Percentiles rank a stretch among this genome's conserved stretches.
phyloP scores from a whole-genome alignment of 2,113 vertebrate species.

The Brachionichthys hirsutus region DNA sequence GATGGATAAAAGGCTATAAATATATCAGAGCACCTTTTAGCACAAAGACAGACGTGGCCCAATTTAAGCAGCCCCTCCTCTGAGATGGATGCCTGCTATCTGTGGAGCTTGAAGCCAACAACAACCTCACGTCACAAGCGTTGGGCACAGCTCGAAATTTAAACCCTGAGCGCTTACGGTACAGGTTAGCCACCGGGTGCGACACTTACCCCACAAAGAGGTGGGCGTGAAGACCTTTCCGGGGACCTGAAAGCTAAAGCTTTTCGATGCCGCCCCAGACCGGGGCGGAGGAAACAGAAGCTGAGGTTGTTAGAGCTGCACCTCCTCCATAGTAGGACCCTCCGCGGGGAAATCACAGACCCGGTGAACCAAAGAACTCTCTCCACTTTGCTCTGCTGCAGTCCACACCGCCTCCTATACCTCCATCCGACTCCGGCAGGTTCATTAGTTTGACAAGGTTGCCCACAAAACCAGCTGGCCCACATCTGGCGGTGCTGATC shows the following conservation, averaged over 20 bases:
- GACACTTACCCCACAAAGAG: neutral
- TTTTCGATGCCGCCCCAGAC: conserved; percentile 35
- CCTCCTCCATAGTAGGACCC: conserved; percentile 42
- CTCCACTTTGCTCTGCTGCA: conserved; percentile 36
- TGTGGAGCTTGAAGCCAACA: neutral
- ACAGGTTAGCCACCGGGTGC: neutral
- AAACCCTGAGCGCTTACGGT: neutral
- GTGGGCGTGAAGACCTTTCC: neutral
- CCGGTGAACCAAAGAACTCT: conserved; percentile 61
- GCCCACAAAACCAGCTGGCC: conserved; percentile 38
- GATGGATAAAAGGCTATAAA: neutral
- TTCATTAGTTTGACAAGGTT: conserved; percentile 68
- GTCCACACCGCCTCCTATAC: conserved; percentile 50
- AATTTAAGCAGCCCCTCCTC: neutral
- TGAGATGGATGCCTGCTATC: neutral
- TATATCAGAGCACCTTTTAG: neutral
- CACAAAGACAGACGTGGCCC: neutral
- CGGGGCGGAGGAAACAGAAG: conserved; percentile 18
- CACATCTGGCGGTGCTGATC: conserved; percentile 10
- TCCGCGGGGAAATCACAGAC: conserved; percentile 69
- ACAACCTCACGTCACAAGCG: conserved; percentile 1
- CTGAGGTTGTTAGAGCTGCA: conserved; percentile 59
- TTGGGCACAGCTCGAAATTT: neutral
- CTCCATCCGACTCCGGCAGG: conserved; percentile 61
- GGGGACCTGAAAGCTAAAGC: conserved; percentile 5